A percentile compares a stretch with the other conserved stretches of the same genome.
Evolutionary conservation across 64 coral and sea anemone genomes (phyloP).

Genomic region (Dendronephthya gigantea): DNA sequence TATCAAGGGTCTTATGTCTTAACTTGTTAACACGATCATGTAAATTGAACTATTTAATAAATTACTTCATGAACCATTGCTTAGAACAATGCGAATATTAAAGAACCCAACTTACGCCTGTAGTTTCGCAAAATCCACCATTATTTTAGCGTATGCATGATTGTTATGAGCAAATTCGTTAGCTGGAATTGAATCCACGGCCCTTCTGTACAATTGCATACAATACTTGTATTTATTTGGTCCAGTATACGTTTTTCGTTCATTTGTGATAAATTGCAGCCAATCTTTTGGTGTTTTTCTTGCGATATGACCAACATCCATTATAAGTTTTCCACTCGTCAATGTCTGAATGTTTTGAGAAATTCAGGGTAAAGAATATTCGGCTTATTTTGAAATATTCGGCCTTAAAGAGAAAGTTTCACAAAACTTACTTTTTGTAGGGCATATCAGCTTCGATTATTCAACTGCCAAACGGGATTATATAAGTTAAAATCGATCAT

Average conservation of each 20-base stretch:
- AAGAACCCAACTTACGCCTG: constrained; percentile 3
- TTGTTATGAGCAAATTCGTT: constrained; percentile 6
- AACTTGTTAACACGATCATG: too few relatives aligned
- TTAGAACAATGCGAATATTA: too few relatives aligned
- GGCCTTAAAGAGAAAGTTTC: too few relatives aligned
- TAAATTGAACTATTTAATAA: too few relatives aligned
- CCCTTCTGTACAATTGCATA: not conserved
- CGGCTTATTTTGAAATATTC: too few relatives aligned
- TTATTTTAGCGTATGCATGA: not conserved
- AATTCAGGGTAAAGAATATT: too few relatives aligned
- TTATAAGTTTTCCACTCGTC: not conserved
- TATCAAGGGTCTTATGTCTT: too few relatives aligned
- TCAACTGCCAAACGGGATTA: too few relatives aligned
- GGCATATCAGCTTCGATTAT: too few relatives aligned
- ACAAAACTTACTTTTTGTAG: too few relatives aligned
- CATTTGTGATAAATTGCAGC: not conserved
- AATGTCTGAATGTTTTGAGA: not conserved
- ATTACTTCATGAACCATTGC: too few relatives aligned
- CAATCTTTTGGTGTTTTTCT: not conserved
- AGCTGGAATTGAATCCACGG: not conserved
- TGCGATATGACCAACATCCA: not conserved
- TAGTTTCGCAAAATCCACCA: constrained; percentile 6
- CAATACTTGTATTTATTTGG: constrained; percentile 8
- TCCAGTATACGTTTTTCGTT: not conserved
- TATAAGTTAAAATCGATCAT: too few relatives aligned